Percentiles rank a stretch among this genome's conserved stretches.
phyloP scores from a whole-genome alignment of 2,888 invertebrate genomes.

The Rugalucina vietnamica region DNA sequence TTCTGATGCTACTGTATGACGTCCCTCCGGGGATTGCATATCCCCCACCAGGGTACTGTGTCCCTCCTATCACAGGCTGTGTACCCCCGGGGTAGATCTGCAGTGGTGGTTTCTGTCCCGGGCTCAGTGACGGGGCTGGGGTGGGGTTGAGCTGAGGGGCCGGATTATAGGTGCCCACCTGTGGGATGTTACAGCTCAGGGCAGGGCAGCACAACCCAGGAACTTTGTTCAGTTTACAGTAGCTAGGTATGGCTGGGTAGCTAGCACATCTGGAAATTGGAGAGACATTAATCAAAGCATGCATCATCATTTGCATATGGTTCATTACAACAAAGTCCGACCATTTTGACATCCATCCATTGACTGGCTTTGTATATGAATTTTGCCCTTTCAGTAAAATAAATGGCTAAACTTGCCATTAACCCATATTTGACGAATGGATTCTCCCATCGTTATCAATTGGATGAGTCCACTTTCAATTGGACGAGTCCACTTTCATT shows the following conservation, averaged over 20 bases:
- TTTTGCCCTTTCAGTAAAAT: too few relatives aligned
- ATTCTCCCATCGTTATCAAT: too few relatives aligned
- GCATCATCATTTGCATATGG: neutral
- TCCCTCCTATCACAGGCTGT: conserved; percentile 56
- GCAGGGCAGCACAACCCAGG: conserved; percentile 76
- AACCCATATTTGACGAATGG: too few relatives aligned
- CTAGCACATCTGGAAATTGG: conserved; percentile 71
- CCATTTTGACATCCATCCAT: too few relatives aligned
- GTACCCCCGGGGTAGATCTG: conserved; percentile 53
- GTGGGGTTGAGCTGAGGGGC: conserved; percentile 69
- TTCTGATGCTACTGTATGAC: conserved; percentile 52
- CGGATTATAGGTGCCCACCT: conserved; percentile 71
- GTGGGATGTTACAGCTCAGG: conserved; percentile 71
- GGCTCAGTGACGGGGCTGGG: conserved; percentile 66
- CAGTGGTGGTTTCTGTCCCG: conserved; percentile 41
- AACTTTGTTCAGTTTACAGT: conserved; percentile 66
- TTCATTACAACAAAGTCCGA: neutral
- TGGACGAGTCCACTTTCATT: too few relatives aligned
- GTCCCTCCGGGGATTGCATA: conserved; percentile 60
- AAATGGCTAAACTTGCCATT: too few relatives aligned
- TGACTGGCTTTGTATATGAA: too few relatives aligned
- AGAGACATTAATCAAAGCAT: too few relatives aligned
- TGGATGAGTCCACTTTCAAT: too few relatives aligned
- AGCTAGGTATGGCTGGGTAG: conserved; percentile 70
- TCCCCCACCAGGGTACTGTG: conserved; percentile 57